Evolutionary conservation across 2,888 invertebrate genomes (phyloP).

Genomic region (Athetis lepigone): DNA sequence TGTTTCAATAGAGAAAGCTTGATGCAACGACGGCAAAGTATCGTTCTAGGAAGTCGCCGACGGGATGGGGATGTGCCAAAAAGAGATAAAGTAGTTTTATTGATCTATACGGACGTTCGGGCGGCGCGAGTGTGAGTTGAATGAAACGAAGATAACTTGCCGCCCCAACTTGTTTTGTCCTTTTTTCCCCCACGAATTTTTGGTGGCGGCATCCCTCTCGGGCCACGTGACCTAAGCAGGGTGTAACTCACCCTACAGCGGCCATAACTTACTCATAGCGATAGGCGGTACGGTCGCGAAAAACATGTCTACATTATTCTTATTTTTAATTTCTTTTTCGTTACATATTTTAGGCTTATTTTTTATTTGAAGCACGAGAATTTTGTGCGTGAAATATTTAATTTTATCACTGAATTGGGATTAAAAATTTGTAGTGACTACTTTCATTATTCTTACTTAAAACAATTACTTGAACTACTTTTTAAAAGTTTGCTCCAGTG

Average conservation of each 20-base stretch:
- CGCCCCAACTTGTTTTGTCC: conserved; percentile 86
- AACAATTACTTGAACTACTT: background rate
- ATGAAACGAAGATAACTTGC: conserved; percentile 91
- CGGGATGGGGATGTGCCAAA: conserved; percentile 91
- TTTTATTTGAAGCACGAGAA: conserved; percentile 56
- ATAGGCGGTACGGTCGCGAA: conserved; percentile 89
- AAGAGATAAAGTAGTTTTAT: conserved; percentile 92
- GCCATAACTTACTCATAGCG: conserved; percentile 91
- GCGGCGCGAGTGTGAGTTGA: conserved; percentile 90
- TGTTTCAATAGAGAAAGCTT: conserved; percentile 79
- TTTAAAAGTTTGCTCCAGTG: background rate
- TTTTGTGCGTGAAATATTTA: conserved; percentile 57
- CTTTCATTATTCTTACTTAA: conserved; percentile 7
- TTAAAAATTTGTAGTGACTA: conserved; percentile 14
- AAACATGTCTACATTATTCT: conserved; percentile 84
- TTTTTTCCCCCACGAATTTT: conserved; percentile 72
- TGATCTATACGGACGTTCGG: conserved; percentile 91
- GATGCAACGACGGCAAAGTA: conserved; percentile 76
- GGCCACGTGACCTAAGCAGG: conserved; percentile 90
- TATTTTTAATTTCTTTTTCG: conserved; percentile 70
- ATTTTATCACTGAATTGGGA: conserved; percentile 49
- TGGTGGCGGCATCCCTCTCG: conserved; percentile 80
- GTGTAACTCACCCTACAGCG: conserved; percentile 91
- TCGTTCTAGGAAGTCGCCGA: conserved; percentile 88
- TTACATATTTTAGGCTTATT: conserved; percentile 63